These are phyloP conservation scores for Orius laevigatus DNA, from an alignment of 1,140 invertebrate species.

Conservation along the genomic window DNA sequence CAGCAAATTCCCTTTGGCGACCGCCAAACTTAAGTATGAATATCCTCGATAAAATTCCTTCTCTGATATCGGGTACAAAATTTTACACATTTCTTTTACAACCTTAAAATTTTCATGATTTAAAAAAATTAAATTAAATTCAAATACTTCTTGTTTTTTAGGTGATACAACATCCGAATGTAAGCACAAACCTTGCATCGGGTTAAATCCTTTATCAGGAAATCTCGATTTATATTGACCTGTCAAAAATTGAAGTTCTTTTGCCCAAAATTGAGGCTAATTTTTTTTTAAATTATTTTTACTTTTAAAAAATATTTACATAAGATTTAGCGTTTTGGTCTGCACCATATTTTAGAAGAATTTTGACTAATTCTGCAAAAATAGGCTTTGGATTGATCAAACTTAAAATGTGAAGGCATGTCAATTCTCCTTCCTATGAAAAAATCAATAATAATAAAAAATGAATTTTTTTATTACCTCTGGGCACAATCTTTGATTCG, in stretches of 20 bases:
- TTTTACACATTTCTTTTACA: not conserved
- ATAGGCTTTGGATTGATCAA: slow-evolving; percentile 24
- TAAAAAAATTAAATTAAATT: not conserved
- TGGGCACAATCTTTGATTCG: slow-evolving; percentile 23
- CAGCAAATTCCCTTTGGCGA: slow-evolving; percentile 5
- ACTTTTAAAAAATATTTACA: not conserved
- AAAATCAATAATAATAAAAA: slow-evolving; percentile 17
- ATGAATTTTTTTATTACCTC: not conserved
- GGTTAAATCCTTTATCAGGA: not conserved
- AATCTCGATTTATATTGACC: not conserved
- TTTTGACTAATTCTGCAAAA: slow-evolving; percentile 25
- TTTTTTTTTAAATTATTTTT: not conserved
- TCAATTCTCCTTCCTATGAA: slow-evolving; percentile 23
- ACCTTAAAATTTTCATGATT: not conserved
- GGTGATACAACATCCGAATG: not conserved
- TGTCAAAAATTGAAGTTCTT: not conserved
- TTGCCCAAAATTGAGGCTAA: not conserved
- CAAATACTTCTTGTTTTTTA: not conserved
- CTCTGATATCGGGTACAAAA: not conserved
- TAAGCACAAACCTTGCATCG: not conserved
- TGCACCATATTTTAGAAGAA: slow-evolving; percentile 27
- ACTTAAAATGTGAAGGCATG: slow-evolving; percentile 28
- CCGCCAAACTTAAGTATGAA: slow-evolving; percentile 8
- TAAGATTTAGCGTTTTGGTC: slow-evolving; percentile 21
- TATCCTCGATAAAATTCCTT: slow-evolving; percentile 5